These are phyloP conservation scores for Margarornis squamiger DNA, from an alignment of 2,797 vertebrate genomes.

Conservation along the genomic window DNA sequence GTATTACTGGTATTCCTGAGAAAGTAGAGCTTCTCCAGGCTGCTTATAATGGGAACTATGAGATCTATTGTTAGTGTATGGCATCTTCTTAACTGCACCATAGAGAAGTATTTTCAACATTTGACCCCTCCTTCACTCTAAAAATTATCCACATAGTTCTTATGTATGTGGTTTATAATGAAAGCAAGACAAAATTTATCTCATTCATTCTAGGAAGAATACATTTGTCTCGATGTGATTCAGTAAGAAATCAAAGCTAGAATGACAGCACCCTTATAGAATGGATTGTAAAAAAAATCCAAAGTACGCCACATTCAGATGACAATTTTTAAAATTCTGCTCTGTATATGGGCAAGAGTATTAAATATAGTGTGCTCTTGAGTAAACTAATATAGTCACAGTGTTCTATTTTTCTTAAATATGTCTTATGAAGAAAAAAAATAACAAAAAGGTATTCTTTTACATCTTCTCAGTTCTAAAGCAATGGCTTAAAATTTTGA, in stretches of 20 bases:
- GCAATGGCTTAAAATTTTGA: not conserved
- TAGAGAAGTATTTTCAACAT: not conserved
- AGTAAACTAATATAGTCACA: not conserved
- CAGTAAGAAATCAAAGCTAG: not conserved
- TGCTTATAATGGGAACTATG: not conserved
- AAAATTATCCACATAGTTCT: not conserved
- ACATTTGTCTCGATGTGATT: not conserved
- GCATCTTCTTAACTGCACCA: not conserved
- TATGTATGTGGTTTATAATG: not conserved
- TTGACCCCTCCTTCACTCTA: not conserved
- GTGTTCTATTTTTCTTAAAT: not conserved
- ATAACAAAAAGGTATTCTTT: not conserved
- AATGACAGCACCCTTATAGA: not conserved
- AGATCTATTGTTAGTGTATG: not conserved
- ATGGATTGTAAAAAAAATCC: not conserved
- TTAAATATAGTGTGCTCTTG: not conserved
- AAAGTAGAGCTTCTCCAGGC: not conserved
- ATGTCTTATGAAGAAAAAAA: not conserved
- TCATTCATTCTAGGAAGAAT: not conserved
- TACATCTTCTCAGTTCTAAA: not conserved
- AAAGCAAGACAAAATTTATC: not conserved
- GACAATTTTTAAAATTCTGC: not conserved
- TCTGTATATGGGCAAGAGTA: no score
- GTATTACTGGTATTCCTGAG: not conserved
- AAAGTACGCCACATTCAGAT: not conserved